Evolutionary conservation across 2,113 vertebrate species (phyloP), one percentile per base, ranked within the genome.

Genomic region (Oncorhynchus clarkii): DNA sequence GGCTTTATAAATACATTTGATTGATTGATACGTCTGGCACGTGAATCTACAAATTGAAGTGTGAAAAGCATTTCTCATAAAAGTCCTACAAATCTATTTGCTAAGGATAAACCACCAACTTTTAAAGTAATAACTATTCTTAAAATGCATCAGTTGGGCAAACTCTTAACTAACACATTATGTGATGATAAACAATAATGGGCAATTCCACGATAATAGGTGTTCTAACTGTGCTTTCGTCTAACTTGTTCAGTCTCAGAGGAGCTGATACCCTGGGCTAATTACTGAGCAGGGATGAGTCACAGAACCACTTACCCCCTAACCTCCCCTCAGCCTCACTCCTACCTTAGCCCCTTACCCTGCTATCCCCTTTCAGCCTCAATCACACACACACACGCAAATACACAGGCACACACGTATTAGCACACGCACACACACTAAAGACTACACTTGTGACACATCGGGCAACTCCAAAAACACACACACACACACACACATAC

Each of bases 351-450:
- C 70, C 22, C 24, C 14, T 16, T 49, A 18, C 45, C n/a, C 26
- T 29, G 66, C 29, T 68, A 68, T 68, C 67, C 29, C 67, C 67
- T 45, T 45, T 34, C 31, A 79, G 39, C 71, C 69, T 49, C 7
- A 48, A 62, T 51, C 54, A 73, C 45, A n/a, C 70, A 73, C 70
- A 73, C 48, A 73, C n/a, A 54, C 51, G 39, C n/a, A 66, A 69
- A 71, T 26, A 64, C 22, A 69, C 31, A 14, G 22, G 5, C 67
- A 51, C 45, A 16, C 69, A 26, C 2, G 24, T 49, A 9, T 39
- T 39, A 39, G 14, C n/a, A 26, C 39, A 27, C 7, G 68, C 13
- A 54, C 51, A 54, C 51, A 54, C 51, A 54, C 51, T 39, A 39
- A 39, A 39, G 34, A 39, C 6, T 8, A 8, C 34, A 39, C 7